Evolutionary conservation across 2,797 vertebrate genomes (phyloP), one percentile per base, ranked within the genome.

Genomic region (Microctenopoma stevenorrisi): DNA sequence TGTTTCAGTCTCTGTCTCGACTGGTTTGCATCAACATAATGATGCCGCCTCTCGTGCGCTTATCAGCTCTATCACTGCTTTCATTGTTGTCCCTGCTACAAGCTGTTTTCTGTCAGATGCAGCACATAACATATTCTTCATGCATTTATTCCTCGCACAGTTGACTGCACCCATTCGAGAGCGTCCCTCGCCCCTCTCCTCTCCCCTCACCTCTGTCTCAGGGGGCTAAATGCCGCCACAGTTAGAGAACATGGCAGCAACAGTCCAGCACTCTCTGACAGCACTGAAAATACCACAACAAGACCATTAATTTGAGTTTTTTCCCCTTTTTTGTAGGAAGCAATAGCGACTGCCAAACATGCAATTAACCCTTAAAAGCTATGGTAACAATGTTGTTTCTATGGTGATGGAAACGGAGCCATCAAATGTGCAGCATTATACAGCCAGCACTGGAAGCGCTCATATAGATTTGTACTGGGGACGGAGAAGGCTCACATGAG

Each of bases 81-180:
- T 58, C 76, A 74, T 71, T 61, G 67, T 28, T 72, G 48, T 33
- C 62, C 58, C 68, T 6, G 49, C 68, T 54, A 59, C 68, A 70
- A 64, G 64, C 64, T 53, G 66, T 69, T 86, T 77, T 51, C 54
- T 61, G 59, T 74, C 62, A 30, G 72, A 67, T 49, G 50, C 61
- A 40, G 65, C 28, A 28, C 47, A 42, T 37, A 43, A 60, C 69
- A 71, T 64, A 65, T 78, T 90, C 49, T 72, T 69, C 48, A 59
- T 78, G 78, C 76, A 63, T 88, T 79, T 65, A 59, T 67, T 79
- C 60, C 57, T 33, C 55, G 68, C 68, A 70, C 42, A 64, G 53
- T 72, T 68, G 72, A 52, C 61, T 72, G 78, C 68, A 15, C 74
- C 69, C 74, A 62, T 78, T 81, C 50, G 51, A 38, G 52, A 68